A percentile compares a stretch with the other conserved stretches of the same genome.
These are phyloP conservation scores for Tupaia tana DNA, from an alignment of 2,113 vertebrate species.

Conservation along the genomic window DNA sequence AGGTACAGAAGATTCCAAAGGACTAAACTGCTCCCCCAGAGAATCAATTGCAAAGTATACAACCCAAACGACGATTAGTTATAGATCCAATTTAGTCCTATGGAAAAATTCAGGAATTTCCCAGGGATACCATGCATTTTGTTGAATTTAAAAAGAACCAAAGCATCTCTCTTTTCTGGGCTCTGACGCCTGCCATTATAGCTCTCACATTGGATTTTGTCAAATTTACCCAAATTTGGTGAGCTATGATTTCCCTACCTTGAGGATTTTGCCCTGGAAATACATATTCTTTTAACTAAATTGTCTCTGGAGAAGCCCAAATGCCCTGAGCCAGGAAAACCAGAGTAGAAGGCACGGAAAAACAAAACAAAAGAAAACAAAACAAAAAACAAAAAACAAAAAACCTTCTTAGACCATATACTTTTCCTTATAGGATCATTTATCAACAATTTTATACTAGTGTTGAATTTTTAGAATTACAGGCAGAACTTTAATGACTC, in stretches of 20 bases:
- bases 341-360: background rate
- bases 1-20: slow-evolving; percentile 4
- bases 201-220: background rate
- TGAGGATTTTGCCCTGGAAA: slow-evolving; percentile 43
- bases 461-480: background rate
- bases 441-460: background rate
- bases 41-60: background rate
- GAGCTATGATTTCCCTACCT: slow-evolving; percentile 34
- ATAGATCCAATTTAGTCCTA: background rate
- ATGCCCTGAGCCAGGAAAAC: background rate
- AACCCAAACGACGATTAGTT: background rate
- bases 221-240: slow-evolving; percentile 8
- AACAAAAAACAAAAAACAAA: background rate
- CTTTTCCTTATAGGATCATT: background rate
- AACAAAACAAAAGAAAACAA: background rate
- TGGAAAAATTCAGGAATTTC: slow-evolving; percentile 25
- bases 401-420: background rate
- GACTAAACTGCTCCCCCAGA: background rate
- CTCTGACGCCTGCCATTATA: slow-evolving; percentile 10
- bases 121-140: background rate
- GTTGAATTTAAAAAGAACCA: slow-evolving; percentile 36
- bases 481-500: background rate
- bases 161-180: background rate
- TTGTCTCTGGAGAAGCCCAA: background rate
- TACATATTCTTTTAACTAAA: slow-evolving; percentile 37